Evolutionary conservation across 2,888 invertebrate genomes (phyloP), one percentile per base, ranked within the genome.

Genomic region (Synergus umbraculus): DNA sequence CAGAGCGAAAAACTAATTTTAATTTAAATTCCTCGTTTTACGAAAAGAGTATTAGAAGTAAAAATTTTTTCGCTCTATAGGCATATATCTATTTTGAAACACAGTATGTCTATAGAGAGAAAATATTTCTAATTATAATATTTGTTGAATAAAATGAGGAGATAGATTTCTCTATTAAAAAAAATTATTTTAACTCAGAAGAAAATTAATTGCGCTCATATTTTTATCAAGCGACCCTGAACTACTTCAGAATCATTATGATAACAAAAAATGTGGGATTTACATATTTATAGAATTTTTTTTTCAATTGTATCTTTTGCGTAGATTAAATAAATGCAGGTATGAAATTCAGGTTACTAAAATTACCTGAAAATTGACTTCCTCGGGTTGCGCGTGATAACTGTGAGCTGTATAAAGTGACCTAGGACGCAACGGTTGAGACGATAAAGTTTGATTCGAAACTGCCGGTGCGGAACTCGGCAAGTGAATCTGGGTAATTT

Each of bases 391-490:
- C 41, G 88, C 88, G 78, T 91, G 90, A 90, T 95, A 95, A 69
- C 95, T 95, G 90, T 95, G 95, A 79, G 95, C 94, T 69, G 95
- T 95, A 88, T 95, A 95, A 78, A 95, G 94, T 91, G 95, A 95
- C 86, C 95, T 93, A 12, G 95, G 95, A 83, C 95, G 93, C 85
- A 94, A 93, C 54, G 94, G 87, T 81, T 90, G 85, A 13, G 85
- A 85, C 2, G 87, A 82, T 22, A 87, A 82, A 78, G 83, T 88
- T 54, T 87, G 88, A 78, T 82, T 84, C 12, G 86, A 81, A 60
- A 79, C 82, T 10, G 67, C 67, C 18, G 82, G 79, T 46, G 84
- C 41, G 0, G 89, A 83, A 76, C 87, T 84, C 0, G 87, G 82
- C 15, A 86, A 83, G 76, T 84, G 85, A 76, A 83, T 82, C 4